Evolutionary conservation across 37 sponge, comb jelly and placozoan genomes (phyloP).

Genomic region (Chondrilla cf. caribensis): DNA sequence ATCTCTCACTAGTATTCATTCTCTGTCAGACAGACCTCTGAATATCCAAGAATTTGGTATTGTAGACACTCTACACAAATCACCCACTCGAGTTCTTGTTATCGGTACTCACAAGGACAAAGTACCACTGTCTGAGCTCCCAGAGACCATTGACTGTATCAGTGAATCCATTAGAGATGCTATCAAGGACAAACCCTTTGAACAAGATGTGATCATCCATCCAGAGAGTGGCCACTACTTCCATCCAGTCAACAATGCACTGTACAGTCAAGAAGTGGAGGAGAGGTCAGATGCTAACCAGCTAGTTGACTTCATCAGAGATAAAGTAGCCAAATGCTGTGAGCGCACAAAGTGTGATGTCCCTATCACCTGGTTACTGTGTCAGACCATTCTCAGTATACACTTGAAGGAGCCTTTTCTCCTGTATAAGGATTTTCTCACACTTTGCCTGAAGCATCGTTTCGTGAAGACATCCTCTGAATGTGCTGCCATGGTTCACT

Average conservation of each 20-base stretch:
- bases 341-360: neutral
- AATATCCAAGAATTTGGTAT: too few relatives aligned
- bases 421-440: neutral
- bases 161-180: neutral
- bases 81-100: neutral
- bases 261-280: neutral
- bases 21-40: neutral
- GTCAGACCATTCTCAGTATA: neutral
- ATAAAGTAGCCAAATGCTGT: neutral
- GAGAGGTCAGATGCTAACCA: neutral
- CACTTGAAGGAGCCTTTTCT: neutral
- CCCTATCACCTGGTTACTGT: neutral
- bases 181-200: neutral
- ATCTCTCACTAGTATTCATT: conserved; percentile 1
- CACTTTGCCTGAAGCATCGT: neutral
- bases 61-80: neutral
- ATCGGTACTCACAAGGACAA: conserved; percentile 6
- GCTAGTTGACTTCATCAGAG: neutral
- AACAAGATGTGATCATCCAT: neutral
- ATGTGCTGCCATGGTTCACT: conserved; percentile 9
- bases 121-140: neutral
- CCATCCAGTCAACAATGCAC: neutral
- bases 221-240: neutral
- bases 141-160: neutral
- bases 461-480: neutral